Evolutionary conservation across 2,113 vertebrate genomes (phyloP).

Genomic region (Ranitomeya variabilis): DNA sequence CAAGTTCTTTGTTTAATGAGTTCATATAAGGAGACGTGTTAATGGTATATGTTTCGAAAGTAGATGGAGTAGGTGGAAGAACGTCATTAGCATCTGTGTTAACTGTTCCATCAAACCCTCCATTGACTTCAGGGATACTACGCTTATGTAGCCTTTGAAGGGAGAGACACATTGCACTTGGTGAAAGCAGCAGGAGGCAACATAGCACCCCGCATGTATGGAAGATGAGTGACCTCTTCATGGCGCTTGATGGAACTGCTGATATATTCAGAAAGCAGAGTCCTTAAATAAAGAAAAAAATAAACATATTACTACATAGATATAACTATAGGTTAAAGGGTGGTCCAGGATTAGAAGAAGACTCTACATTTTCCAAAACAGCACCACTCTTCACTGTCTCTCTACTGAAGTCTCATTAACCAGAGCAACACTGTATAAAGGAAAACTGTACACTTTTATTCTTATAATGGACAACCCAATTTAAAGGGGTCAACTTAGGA

Average conservation of each 20-base stretch:
- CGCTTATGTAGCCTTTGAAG: slow-evolving; percentile 51
- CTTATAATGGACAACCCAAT: too few species aligned
- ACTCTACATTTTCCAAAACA: not conserved
- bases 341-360: not conserved
- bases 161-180: slow-evolving; percentile 61
- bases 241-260: slow-evolving; percentile 61
- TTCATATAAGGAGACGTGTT: slow-evolving; percentile 50
- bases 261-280: slow-evolving; percentile 47
- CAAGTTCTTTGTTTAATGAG: slow-evolving; percentile 35
- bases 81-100: not conserved
- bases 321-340: not conserved
- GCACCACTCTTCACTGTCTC: not conserved
- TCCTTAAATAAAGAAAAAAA: slow-evolving; percentile 66
- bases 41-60: slow-evolving; percentile 52
- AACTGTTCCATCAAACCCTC: slow-evolving; percentile 50
- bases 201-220: slow-evolving; percentile 64
- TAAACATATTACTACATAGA: not conserved
- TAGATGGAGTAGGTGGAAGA: slow-evolving; percentile 52
- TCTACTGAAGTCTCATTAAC: too few species aligned
- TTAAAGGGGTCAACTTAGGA: too few species aligned
- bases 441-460: too few species aligned
- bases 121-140: slow-evolving; percentile 48
- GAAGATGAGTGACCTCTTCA: slow-evolving; percentile 64
- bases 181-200: slow-evolving; percentile 66
- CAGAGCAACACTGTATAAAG: too few species aligned